These are phyloP conservation scores for Lordiphosa stackelbergi DNA, from an alignment of 1,140 invertebrate species.

Conservation along the genomic window DNA sequence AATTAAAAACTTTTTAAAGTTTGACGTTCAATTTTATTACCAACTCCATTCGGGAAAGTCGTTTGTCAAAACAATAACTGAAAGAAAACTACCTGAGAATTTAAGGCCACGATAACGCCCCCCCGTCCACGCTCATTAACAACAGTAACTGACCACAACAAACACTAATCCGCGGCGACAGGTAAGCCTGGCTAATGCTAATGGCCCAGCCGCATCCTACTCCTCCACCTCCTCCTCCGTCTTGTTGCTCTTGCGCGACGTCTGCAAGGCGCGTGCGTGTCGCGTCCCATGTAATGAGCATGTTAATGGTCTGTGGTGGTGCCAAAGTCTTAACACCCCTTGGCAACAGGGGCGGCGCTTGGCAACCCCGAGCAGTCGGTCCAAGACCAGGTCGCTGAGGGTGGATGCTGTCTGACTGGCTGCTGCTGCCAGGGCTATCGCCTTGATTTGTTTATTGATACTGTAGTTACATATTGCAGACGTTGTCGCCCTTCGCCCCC, in stretches of 20 bases:
- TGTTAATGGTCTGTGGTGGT: constrained; percentile 32
- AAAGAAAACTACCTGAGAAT: constrained; percentile 21
- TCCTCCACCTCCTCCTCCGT: constrained; percentile 4
- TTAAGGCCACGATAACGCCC: constrained; percentile 13
- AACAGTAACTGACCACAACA: constrained; percentile 50
- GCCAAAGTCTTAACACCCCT: constrained; percentile 31
- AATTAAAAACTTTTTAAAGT: no score
- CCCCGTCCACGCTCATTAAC: constrained; percentile 29
- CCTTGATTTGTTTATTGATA: constrained; percentile 62
- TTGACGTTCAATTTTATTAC: no score
- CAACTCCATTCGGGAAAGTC: no score
- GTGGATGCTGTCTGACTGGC: constrained; percentile 59
- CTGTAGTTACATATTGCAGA: constrained; percentile 55
- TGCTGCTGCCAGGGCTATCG: constrained; percentile 14
- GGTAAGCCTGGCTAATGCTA: constrained; percentile 62
- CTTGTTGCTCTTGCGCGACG: constrained; percentile 5
- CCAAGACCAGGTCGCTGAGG: constrained; percentile 7
- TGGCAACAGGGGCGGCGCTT: constrained; percentile 65
- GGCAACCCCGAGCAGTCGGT: constrained; percentile 32
- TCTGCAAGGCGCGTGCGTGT: constrained; percentile 35
- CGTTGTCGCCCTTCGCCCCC: constrained; percentile 12
- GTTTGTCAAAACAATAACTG: constrained; percentile 1
- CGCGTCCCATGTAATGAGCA: constrained; percentile 61
- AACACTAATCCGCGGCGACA: constrained; percentile 62
- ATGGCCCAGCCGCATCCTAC: constrained; percentile 34